Evolutionary conservation across 2,888 invertebrate species (phyloP), one percentile per base, ranked within the genome.

Genomic region (Agrotis segetum): DNA sequence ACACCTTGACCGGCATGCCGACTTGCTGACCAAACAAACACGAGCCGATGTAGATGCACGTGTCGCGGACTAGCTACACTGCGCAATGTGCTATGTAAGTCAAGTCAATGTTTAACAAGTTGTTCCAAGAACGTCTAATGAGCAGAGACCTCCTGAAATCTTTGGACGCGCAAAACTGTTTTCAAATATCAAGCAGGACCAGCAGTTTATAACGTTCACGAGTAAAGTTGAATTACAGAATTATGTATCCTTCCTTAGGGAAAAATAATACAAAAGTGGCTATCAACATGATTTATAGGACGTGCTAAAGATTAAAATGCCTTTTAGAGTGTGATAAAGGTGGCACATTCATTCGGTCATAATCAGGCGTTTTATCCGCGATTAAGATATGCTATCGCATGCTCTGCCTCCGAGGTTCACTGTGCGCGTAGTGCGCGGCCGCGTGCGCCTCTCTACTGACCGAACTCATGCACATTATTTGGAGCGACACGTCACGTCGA

Each of bases 351-450:
- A 24, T 24, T 55, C 40, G 49, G 58, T 53, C 40, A 61, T 79
- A 82, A 84, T 82, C 85, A 47, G 46, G n/a, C 63, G 63, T 59
- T 52, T 71, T 73, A 85, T 82, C 84, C 84, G 13, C 68, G 72
- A 74, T 79, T 84, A 75, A 77, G 84, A 82, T 84, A 85, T 17
- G 66, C 24, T 82, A 82, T 77, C 77, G 58, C 73, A 21, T 34
- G 29, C 49, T 16, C 52, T 11, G 60, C 21, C 24, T n/a, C 24
- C 40, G 40, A 19, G 24, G 16, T 19, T 24, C 58, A 53, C 68
- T 16, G 16, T 34, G 34, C 17, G 16, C 53, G 56, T 62, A 67
- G 83, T 72, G 71, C 62, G 59, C 13, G n/a, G 34, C 34, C 56
- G 34, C 56, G 56, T 34, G 47, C 66, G 59, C 62, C 24, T 9